Base-by-base conservation (phyloP, 2,888 invertebrate species). In the Meghimatium bilineatum region DNA sequence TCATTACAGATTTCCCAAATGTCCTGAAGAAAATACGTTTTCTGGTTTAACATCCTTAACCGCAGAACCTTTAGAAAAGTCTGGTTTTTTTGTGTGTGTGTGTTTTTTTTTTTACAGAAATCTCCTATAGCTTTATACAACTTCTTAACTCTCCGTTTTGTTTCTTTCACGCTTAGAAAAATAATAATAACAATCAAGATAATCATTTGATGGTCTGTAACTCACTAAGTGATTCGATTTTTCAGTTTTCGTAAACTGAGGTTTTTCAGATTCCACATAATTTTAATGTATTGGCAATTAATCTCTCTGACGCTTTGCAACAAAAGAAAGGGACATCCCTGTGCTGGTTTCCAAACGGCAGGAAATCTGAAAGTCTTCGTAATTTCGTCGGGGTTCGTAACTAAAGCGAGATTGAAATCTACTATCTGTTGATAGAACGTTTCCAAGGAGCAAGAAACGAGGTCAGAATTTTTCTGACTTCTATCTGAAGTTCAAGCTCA, bases 161-260 rank as follows among this genome's bases (percentile, higher is more conserved):
- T 29, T 66, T 14, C 17, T 12, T 29, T 66, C 1, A 17, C 12
- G 32, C 20, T 3, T 20, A 14, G 32, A 32, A 32, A 32, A 32
- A 2, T 17, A 32, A 10, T 44, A 29, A n/a, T 23, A 66, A 32
- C 32, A 32, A 1, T 56, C 77, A n/a, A 3, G 36, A 60, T 77
- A 82, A 76, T 76, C 76, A 52, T n/a, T 60, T 26, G 34, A 26
- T 17, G 20, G 66, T 76, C 76, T 67, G 56, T 67, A 77, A 71
- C 67, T 76, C 52, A 76, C 77, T 77, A 82, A 82, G 77, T 44
- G 69, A 77, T 77, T 82, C 77, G 82, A 82, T 82, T 82, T 82
- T 76, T 82, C 76, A 67, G 76, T 76, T 82, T 82, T 66, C 82
- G 17, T 26, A 32, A 56, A 34, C 29, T 60, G 60, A 56, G 60